phyloP scores from a whole-genome alignment of 2,113 vertebrate species.

The Spheniscus mendiculus region DNA sequence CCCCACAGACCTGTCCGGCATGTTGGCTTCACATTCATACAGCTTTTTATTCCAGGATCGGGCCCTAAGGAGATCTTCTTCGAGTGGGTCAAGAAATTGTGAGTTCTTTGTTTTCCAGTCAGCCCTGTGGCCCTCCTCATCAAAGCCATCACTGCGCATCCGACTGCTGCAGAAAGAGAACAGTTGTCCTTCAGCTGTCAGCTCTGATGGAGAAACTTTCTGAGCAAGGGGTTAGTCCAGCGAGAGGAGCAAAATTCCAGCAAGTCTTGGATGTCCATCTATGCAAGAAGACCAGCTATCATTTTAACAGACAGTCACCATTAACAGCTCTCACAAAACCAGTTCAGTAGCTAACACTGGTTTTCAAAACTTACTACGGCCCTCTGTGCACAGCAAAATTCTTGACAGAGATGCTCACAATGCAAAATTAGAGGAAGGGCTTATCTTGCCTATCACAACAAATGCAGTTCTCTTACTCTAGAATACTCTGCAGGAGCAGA shows the following conservation, averaged over 20 bases:
- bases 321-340: background rate
- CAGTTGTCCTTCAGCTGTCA: background rate
- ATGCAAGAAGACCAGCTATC: background rate
- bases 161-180: constrained; percentile 73
- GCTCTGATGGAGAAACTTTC: background rate
- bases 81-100: constrained; percentile 65
- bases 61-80: constrained; percentile 84
- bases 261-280: background rate
- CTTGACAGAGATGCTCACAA: background rate
- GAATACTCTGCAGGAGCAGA: background rate
- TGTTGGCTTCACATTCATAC: constrained; percentile 90
- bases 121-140: constrained; percentile 77
- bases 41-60: constrained; percentile 91
- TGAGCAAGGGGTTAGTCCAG: background rate
- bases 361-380: background rate
- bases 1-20: constrained; percentile 89
- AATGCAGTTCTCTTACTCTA: background rate
- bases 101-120: constrained; percentile 68
- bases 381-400: background rate
- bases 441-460: background rate
- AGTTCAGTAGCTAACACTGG: background rate
- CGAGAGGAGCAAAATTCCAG: background rate
- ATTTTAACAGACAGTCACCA: background rate
- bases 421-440: background rate
- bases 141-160: constrained; percentile 91